Conservation (phyloP, 2,113 vertebrate species). For the Columbina picui region DNA sequence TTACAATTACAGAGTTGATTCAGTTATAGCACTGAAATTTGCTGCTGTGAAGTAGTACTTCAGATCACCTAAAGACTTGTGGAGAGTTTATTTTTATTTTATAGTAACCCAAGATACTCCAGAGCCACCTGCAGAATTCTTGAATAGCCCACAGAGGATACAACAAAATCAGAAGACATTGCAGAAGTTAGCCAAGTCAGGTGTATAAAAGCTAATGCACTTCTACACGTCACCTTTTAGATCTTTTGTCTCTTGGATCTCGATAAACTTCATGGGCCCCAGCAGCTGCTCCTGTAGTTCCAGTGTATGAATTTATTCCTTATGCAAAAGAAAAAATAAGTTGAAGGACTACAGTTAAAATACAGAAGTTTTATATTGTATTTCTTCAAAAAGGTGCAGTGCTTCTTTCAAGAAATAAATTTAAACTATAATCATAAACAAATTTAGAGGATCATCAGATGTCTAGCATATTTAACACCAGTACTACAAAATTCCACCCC, state of each 20-base stretch:
- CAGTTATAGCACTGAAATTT: not conserved
- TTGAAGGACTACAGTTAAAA: conserved; percentile 6
- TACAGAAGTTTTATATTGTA: not conserved
- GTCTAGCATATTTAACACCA: not conserved
- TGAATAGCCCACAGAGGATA: not conserved
- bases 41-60: not conserved
- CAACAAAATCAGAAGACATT: not conserved
- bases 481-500: not conserved
- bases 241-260: conserved; percentile 87
- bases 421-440: not conserved
- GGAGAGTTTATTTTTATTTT: not conserved
- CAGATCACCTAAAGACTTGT: not conserved
- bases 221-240: conserved; percentile 82
- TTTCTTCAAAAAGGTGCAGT: conserved; percentile 35
- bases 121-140: not conserved
- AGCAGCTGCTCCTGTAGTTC: conserved; percentile 84
- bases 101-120: not conserved
- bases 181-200: not conserved
- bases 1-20: not conserved
- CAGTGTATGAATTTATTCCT: conserved; percentile 91
- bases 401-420: not conserved
- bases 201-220: not conserved
- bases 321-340: conserved; percentile 63
- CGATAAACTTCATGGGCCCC: conserved; percentile 86
- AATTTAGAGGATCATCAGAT: not conserved